Base-by-base conservation (phyloP, 2,797 vertebrate genomes). In the Lycodopsis pacificus region DNA sequence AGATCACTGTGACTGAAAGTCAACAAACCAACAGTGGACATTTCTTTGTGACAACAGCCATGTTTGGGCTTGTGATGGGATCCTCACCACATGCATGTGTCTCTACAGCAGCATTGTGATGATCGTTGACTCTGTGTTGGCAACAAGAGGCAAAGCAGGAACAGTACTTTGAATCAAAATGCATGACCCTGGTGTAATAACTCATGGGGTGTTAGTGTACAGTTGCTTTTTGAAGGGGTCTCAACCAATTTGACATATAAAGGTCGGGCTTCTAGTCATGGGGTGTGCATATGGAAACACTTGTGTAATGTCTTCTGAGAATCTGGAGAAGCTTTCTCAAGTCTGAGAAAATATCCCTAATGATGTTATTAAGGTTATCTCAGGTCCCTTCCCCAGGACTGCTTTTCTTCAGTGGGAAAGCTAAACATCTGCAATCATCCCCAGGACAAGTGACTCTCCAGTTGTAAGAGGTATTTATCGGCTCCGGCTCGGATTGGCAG, bases 21-120 rank as follows among this genome's bases (percentile, higher is more conserved):
- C 27, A 27, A 27, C 27, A 27, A 27, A 27, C 27, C 3, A 27
- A 27, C 27, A 27, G 27, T 27, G 27, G 27, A 27, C 27, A 27
- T 27, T 27, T 3, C 3, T 27, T 27, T 27, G 27, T 27, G 27
- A 27, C 27, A 27, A 27, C 27, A 27, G 25, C 13, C 54, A 40
- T 48, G 64, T 53, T 66, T 65, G 32, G 75, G 32, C 34, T 76
- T 70, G 10, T 65, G 49, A 32, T 53, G 22, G 20, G 64, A 51
- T 49, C 51, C n/a, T 48, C 20, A 46, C 48, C 73, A 64, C 70
- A 54, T 11, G 53, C 7, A 20, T 58, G 44, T 51, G 5, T 57
- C n/a, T 77, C 42, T 20, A 63, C 4, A 61, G 20, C 22, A 14
- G 32, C 57, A 63, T 73, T 30, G n/a, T 36, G 48, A 20, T 70